Conservation (phyloP, 2,797 vertebrate genomes). For the Trematomus bernacchii region DNA sequence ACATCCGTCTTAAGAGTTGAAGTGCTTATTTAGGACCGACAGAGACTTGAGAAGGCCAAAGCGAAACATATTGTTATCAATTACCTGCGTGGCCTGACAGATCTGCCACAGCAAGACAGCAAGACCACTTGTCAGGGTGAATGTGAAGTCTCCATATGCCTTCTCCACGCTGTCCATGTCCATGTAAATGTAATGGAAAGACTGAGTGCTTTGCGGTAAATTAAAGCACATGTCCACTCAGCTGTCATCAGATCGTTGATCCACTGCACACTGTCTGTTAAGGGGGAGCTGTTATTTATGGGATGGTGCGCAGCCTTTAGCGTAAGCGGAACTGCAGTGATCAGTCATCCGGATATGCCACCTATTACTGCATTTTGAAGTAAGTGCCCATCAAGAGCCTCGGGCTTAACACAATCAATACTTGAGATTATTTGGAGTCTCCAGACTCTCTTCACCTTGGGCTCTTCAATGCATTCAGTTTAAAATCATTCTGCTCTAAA, state of each 20-base stretch:
- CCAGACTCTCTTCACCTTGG: constrained; percentile 74
- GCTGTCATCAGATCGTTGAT: constrained; percentile 56
- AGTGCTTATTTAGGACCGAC: neutral
- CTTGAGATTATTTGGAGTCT: constrained; percentile 79
- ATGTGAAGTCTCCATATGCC: constrained; percentile 34
- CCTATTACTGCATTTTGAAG: constrained; percentile 66
- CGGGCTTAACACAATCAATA: constrained; percentile 79
- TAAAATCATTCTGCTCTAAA: constrained; percentile 67
- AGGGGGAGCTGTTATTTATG: constrained; percentile 65
- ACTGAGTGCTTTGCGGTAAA: constrained; percentile 62
- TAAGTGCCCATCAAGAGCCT: constrained; percentile 68
- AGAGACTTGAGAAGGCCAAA: neutral
- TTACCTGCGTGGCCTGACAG: neutral
- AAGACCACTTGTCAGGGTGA: constrained; percentile 1
- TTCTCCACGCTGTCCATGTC: constrained; percentile 30
- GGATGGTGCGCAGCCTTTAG: constrained; percentile 58
- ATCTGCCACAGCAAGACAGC: constrained; percentile 23
- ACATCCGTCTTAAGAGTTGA: neutral
- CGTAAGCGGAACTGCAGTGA: constrained; percentile 60
- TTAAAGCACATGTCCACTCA: constrained; percentile 54
- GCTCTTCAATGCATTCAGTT: constrained; percentile 73
- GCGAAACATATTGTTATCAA: neutral
- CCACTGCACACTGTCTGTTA: constrained; percentile 54
- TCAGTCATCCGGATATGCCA: constrained; percentile 74
- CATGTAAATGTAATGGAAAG: constrained; percentile 73